Evolutionary conservation across 2,113 vertebrate genomes (phyloP).

Genomic region (Menura novaehollandiae): DNA sequence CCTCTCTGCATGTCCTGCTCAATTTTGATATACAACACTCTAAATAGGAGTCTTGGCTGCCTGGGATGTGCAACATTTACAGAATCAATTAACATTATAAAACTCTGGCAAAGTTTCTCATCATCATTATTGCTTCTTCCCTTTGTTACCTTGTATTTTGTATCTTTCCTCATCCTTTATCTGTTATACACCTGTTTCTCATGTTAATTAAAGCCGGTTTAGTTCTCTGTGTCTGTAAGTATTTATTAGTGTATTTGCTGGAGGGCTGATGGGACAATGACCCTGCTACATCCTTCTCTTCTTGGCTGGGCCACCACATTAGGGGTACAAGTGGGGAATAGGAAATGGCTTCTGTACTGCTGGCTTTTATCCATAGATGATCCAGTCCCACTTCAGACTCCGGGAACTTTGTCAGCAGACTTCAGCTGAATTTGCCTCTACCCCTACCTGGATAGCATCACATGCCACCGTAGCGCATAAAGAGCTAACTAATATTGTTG

Average conservation of each 20-base stretch:
- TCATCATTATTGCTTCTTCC: not conserved
- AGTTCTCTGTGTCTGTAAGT: not conserved
- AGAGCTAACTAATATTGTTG: not conserved
- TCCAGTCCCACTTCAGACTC: not conserved
- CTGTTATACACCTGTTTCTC: not conserved
- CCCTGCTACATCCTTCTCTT: not conserved
- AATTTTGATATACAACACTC: not conserved
- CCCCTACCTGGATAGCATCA: not conserved
- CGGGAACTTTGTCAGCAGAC: not conserved
- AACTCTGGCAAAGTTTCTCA: conserved; percentile 14
- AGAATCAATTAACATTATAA: conserved; percentile 28
- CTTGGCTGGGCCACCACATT: not conserved
- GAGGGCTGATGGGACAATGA: not conserved
- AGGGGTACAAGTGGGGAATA: not conserved
- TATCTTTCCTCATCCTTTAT: not conserved
- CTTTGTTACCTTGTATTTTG: conserved; percentile 2
- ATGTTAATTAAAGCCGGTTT: not conserved
- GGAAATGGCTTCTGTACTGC: not conserved
- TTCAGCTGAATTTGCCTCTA: not conserved
- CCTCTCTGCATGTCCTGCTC: not conserved
- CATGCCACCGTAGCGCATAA: not conserved
- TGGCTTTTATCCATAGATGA: not conserved
- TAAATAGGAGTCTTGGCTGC: conserved; percentile 19
- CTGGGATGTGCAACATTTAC: not conserved
- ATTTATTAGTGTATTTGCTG: not conserved